Base-by-base conservation (phyloP, 2,888 invertebrate genomes). In the Pandemis heparana region DNA sequence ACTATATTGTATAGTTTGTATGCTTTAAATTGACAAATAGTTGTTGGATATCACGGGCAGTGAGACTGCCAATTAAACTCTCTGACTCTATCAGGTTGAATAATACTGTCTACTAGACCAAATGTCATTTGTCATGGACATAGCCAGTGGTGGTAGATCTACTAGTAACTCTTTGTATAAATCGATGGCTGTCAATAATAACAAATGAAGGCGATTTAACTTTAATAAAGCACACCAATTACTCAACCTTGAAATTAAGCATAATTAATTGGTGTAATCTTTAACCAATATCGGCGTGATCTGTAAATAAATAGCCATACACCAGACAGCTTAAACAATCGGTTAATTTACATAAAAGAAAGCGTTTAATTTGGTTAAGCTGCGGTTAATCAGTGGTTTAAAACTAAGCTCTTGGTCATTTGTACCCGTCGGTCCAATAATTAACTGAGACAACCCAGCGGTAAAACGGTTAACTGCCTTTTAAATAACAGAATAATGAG, bases 271-370 rank as follows among this genome's bases (percentile, higher is more conserved):
- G 70, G 60, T 39, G 32, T 43, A 61, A 69, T 69, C 56, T 67
- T 59, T 84, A 85, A 82, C 79, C 81, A 79, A 76, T 77, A 79
- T 80, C 77, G 75, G 77, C 76, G 75, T 84, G 85, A 86, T 83
- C 81, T 77, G 72, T 75, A 81, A 83, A 88, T 89, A 85, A 86
- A 89, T 89, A 82, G 80, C 80, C 80, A 76, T 78, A 79, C 77
- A 82, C 79, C 81, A 80, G 79, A 77, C 76, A 82, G 78, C 80
- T 88, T 84, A 88, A 91, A 92, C 90, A 89, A 90, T 90, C 84
- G 82, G 87, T 86, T 87, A 85, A 91, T 92, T 92, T 85, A 89
- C 89, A 92, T 91, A 89, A 90, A 92, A 91, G 89, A 91, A 92
- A 93, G 89, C 91, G 85, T 88, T 89, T 89, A 88, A 92, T 90